Conservation (phyloP, 2,888 invertebrate species). For the Monoplex corrugatus region DNA sequence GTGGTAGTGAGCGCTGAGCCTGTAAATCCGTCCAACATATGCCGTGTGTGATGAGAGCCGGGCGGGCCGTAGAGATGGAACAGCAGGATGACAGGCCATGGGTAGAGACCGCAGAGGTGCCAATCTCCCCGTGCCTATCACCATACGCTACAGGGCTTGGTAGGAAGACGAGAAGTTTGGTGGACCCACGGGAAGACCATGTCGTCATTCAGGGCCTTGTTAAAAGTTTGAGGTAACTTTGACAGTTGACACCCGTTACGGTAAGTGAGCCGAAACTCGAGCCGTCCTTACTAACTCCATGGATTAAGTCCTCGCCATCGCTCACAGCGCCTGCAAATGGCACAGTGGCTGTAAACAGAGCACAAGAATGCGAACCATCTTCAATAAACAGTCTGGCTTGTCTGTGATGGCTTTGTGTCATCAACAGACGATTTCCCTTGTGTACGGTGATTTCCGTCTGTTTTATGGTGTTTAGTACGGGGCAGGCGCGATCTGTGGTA, state of each 20-base stretch:
- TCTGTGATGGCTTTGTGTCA: neutral
- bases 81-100: neutral
- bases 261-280: neutral
- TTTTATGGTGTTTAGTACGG: neutral
- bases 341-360: neutral
- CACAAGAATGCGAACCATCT: neutral
- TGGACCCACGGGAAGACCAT: neutral
- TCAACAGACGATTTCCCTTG: neutral
- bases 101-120: neutral
- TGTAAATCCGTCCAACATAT: neutral
- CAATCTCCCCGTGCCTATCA: conserved; percentile 11
- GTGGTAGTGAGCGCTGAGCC: neutral
- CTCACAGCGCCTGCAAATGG: neutral
- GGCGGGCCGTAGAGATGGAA: neutral
- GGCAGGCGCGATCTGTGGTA: neutral
- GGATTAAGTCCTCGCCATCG: neutral
- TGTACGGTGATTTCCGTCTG: neutral
- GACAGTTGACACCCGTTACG: neutral
- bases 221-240: neutral
- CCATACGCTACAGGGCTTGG: no score
- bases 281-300: neutral
- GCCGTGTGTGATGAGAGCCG: neutral
- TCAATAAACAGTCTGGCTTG: neutral
- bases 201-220: neutral
- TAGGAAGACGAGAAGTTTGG: conserved; percentile 7